phyloP scores from a whole-genome alignment of 2,113 vertebrate genomes.

The Brachyhypopomus occidentalis region DNA sequence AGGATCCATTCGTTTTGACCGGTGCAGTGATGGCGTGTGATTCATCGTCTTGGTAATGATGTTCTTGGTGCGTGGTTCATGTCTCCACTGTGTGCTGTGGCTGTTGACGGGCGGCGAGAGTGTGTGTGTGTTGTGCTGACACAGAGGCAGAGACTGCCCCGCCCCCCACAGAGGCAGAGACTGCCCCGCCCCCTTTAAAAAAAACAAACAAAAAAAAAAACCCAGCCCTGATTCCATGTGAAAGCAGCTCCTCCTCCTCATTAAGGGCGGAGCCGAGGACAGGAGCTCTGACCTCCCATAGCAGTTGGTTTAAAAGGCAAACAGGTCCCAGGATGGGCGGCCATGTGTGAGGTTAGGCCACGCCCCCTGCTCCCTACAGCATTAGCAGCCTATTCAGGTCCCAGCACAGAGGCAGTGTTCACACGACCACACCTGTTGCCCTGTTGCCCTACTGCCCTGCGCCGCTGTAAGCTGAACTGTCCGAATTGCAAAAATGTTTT shows the following conservation, averaged over 20 bases:
- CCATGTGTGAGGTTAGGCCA: too few relatives aligned
- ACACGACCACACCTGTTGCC: too few relatives aligned
- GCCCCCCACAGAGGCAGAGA: conserved; percentile 44
- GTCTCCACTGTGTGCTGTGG: conserved; percentile 76
- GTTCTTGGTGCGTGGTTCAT: conserved; percentile 76
- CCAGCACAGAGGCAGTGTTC: too few relatives aligned
- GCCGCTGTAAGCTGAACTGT: neutral
- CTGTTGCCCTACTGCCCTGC: neutral
- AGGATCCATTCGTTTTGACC: conserved; percentile 74
- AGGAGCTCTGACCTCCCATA: neutral
- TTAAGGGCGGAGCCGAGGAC: neutral
- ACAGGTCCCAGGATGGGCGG: neutral
- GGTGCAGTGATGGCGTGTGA: conserved; percentile 69
- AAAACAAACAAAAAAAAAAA: conserved; percentile 23
- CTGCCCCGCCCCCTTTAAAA: conserved; percentile 32
- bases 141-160: conserved; percentile 54
- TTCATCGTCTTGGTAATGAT: conserved; percentile 77
- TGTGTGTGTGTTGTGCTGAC: conserved; percentile 69
- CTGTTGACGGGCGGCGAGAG: conserved; percentile 62
- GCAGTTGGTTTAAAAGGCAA: neutral
- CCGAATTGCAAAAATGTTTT: neutral
- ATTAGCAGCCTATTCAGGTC: too few relatives aligned
- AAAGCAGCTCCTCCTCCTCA: conserved; percentile 58
- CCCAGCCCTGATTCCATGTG: conserved; percentile 67
- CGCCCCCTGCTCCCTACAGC: too few relatives aligned